A percentile compares a stretch with the other conserved stretches of the same genome.
phyloP scores from a whole-genome alignment of 2,888 invertebrate genomes.

The Yponomeuta sedellus region DNA sequence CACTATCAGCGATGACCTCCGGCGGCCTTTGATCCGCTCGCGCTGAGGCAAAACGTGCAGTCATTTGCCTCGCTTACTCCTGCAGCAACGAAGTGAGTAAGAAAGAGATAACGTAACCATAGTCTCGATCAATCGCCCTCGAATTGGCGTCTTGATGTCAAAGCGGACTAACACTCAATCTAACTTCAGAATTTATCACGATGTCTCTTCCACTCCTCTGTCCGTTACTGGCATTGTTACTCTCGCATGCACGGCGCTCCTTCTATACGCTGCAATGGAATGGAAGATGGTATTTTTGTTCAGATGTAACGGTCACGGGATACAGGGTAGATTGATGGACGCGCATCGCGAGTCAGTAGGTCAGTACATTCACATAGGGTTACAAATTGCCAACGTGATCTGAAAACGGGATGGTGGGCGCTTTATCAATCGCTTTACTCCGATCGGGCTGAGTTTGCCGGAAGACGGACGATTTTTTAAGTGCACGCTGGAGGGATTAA shows the following conservation, averaged over 20 bases:
- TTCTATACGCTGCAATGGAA: neutral
- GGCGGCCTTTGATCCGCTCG: neutral
- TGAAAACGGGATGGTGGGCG: neutral
- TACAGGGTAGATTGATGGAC: slow-evolving; percentile 13
- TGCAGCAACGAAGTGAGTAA: neutral
- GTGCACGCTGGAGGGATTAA: neutral
- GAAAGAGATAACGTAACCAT: neutral
- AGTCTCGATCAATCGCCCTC: neutral
- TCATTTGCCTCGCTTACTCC: neutral
- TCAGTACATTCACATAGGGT: slow-evolving; percentile 10
- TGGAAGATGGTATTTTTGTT: neutral
- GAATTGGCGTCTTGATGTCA: neutral
- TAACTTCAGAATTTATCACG: neutral
- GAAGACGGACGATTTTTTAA: slow-evolving; percentile 1
- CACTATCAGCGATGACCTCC: neutral
- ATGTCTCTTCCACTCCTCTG: neutral
- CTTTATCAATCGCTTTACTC: neutral
- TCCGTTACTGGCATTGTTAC: neutral
- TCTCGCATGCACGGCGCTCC: neutral
- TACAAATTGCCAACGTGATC: slow-evolving; percentile 16
- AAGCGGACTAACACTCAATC: neutral
- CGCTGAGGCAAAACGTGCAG: neutral
- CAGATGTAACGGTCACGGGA: neutral
- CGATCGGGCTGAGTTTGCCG: neutral
- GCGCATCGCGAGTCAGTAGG: slow-evolving; percentile 5